Base-by-base conservation (phyloP, 2,113 vertebrate genomes). In the Orcinus orca region DNA sequence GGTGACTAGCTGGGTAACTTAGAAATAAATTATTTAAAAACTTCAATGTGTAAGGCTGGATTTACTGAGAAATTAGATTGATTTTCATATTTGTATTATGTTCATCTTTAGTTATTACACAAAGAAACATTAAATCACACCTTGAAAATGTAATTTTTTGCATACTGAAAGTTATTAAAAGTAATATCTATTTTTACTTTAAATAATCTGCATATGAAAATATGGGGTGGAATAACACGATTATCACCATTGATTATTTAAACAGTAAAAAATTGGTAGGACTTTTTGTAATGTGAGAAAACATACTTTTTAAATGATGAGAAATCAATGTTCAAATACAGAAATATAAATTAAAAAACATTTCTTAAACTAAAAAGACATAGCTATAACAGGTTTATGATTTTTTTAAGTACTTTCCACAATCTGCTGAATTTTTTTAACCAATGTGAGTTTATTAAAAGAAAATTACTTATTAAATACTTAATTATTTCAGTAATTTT, bases 1-100 rank as follows among this genome's bases (percentile, higher is more conserved):
- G 97, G 67, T 82, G 17, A 89, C 80, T 97, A 90, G 87, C 25
- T 53, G 50, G 25, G 44, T 96, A 93, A 97, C 68, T 33, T 20
- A 50, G 76, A 94, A 92, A 83, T 21, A 85, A 85, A 68, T 79
- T 84, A 73, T 36, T 93, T 88, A 21, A 96, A 92, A 63, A 60
- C 31, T 80, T 62, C 70, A 68, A 80, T 25, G 26, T 94, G 29
- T 60, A 71, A 88, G n/a, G 2, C 7, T 88, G 83, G 25, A 81
- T 80, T 94, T 91, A 68, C 29, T 90, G 47, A 95, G 73, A 87
- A 81, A 96, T 44, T 55, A 92, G 26, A 47, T 33, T 82, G 38
- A 63, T 82, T 58, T 91, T 82, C 14, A 31, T 85, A 60, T 26
- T 23, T 77, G 13, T 74, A 70, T 77, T 70, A 76, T n/a, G 18